Conservation (phyloP, 2,113 vertebrate genomes). For the Urocynchramus pylzowi region DNA sequence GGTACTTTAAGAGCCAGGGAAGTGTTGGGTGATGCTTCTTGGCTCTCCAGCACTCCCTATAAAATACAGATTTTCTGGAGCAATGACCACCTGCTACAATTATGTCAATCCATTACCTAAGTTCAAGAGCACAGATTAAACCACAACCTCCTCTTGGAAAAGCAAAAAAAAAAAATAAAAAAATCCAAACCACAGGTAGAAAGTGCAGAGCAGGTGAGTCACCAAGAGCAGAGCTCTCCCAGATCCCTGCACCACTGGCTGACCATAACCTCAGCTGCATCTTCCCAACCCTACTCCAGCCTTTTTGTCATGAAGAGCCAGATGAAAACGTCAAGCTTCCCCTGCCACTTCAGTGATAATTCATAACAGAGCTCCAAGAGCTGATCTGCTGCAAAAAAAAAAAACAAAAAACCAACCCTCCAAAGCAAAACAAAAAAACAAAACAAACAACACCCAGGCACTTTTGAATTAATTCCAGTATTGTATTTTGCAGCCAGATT, state of each 20-base stretch:
- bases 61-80: neutral
- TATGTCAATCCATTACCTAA: neutral
- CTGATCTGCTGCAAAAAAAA: neutral
- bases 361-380: slow-evolving; percentile 34
- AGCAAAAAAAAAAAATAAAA: no score
- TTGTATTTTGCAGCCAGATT: slow-evolving; percentile 62
- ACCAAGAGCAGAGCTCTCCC: neutral
- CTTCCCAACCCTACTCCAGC: neutral
- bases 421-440: neutral
- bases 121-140: neutral
- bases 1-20: neutral
- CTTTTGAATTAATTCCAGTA: slow-evolving; percentile 61
- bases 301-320: neutral
- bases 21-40: neutral
- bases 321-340: neutral
- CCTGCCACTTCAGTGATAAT: slow-evolving; percentile 33
- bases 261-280: neutral
- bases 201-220: neutral
- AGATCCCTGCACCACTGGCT: neutral
- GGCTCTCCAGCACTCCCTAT: neutral
- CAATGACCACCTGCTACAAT: fast-evolving
- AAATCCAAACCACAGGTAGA: neutral
- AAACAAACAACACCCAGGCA: slow-evolving; percentile 9
- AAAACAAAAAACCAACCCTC: neutral
- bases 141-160: neutral